These are phyloP conservation scores for Thamnophis elegans DNA, from an alignment of 2,797 vertebrate species.

Conservation along the genomic window DNA sequence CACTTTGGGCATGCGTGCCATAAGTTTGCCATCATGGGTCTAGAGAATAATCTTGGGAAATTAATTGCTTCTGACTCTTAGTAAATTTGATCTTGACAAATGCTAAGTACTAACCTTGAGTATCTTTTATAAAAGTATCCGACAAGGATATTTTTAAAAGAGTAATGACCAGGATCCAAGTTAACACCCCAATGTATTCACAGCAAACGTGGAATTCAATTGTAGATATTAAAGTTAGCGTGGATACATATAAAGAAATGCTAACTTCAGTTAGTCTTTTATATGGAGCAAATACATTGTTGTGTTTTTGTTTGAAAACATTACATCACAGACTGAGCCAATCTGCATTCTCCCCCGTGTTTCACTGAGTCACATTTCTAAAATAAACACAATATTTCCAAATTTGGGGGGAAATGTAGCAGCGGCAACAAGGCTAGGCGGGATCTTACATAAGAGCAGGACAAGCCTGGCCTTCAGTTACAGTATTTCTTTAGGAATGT, in stretches of 20 bases:
- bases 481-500: not conserved
- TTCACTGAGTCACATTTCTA: not conserved
- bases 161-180: not conserved
- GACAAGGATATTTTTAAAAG: not conserved
- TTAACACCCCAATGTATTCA: not conserved
- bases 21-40: too few species aligned
- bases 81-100: not conserved
- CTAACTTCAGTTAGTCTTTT: not conserved
- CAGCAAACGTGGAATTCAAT: not conserved
- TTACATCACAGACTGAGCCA: not conserved
- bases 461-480: not conserved
- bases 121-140: not conserved
- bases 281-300: not conserved
- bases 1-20: too few species aligned
- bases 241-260: not conserved
- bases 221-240: not conserved
- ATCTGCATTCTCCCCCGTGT: not conserved
- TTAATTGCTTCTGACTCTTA: not conserved
- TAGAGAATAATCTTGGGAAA: not conserved
- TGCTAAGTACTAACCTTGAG: not conserved
- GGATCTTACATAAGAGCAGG: not conserved
- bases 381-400: not conserved
- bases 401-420: not conserved
- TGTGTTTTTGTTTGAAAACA: not conserved
- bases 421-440: not conserved